Percentiles rank a stretch among this genome's conserved stretches.
Conservation (phyloP, 2,113 vertebrate species). For the Callaeas wilsoni region DNA sequence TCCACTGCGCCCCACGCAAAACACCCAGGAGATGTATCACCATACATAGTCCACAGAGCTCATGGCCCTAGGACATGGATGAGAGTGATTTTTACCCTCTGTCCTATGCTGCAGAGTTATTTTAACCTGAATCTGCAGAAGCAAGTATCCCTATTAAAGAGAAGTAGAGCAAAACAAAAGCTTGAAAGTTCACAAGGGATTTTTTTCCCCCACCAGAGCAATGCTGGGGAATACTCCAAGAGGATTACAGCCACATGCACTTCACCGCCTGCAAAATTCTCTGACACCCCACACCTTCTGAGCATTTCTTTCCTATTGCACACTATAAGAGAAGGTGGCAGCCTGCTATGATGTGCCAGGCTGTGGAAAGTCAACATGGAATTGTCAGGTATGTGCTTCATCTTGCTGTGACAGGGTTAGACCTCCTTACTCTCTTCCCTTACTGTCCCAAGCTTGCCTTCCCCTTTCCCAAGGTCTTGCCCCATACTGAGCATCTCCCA, state of each 20-base stretch:
- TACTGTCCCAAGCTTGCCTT: background rate
- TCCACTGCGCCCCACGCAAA: fast-evolving
- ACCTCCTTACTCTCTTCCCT: background rate
- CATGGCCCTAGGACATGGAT: background rate
- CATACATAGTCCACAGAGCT: background rate
- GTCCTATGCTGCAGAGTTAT: fast-evolving
- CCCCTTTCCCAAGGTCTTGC: background rate
- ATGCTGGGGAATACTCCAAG: background rate
- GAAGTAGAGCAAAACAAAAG: background rate
- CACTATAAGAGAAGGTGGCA: background rate
- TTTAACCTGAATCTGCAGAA: background rate
- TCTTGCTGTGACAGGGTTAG: background rate
- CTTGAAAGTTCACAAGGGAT: background rate
- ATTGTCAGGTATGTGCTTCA: background rate
- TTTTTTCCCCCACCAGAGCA: background rate
- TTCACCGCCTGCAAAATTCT: background rate
- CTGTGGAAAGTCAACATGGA: background rate
- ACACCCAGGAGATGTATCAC: background rate
- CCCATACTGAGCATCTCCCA: background rate
- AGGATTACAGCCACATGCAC: background rate
- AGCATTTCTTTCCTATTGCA: background rate
- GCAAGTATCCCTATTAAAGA: background rate
- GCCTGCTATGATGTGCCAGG: fast-evolving
- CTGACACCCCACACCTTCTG: background rate
- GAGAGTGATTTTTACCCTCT: background rate